phyloP scores from a whole-genome alignment of 1,140 invertebrate species.

The Dufourea novaeangliae region DNA sequence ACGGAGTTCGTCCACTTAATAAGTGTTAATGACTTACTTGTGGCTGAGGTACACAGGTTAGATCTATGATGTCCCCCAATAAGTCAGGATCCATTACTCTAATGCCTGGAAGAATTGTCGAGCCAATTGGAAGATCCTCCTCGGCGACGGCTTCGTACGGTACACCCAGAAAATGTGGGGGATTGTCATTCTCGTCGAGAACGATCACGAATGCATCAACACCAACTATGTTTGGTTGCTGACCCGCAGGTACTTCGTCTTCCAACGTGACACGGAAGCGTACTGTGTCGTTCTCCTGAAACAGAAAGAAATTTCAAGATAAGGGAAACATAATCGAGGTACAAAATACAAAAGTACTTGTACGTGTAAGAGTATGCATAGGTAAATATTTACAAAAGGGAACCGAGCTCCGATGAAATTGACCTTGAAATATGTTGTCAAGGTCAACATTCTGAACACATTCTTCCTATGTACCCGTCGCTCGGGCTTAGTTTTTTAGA shows the following conservation, averaged over 20 bases:
- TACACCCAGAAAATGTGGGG: conserved; percentile 88
- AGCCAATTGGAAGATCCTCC: conserved; percentile 89
- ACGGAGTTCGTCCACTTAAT: no score
- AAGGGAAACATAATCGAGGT: not conserved
- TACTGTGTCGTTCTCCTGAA: conserved; percentile 88
- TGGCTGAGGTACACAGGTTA: conserved; percentile 85
- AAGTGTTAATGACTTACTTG: conserved; percentile 77
- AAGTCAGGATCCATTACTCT: conserved; percentile 89
- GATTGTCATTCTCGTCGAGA: conserved; percentile 94
- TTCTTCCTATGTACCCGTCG: no score
- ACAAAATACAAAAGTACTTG: no score
- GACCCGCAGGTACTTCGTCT: conserved; percentile 87
- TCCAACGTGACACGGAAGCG: conserved; percentile 89
- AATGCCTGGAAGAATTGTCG: conserved; percentile 88
- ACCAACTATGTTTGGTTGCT: conserved; percentile 88
- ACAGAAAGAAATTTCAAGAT: conserved; percentile 57
- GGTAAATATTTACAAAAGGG: no score
- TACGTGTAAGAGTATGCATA: no score
- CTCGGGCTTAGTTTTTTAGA: no score
- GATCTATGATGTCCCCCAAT: conserved; percentile 89
- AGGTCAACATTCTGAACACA: no score
- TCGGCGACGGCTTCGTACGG: conserved; percentile 90
- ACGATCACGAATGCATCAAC: conserved; percentile 92
- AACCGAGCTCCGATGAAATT: no score
- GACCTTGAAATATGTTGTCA: no score